Conservation (phyloP, 2,888 invertebrate species). For the Yponomeuta evonymella region DNA sequence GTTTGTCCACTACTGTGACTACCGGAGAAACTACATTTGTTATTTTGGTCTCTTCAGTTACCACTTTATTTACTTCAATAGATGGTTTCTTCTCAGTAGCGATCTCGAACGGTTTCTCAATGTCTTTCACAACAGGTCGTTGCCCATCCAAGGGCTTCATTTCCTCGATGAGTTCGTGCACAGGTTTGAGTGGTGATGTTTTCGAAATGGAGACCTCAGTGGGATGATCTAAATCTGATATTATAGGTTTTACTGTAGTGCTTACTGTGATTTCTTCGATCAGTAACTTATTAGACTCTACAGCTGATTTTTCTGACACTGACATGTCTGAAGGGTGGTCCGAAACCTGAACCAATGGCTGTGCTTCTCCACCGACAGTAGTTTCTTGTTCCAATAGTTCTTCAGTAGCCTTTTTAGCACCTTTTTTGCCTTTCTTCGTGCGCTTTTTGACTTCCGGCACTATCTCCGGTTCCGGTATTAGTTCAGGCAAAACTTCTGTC, state of each 20-base stretch:
- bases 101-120: not conserved
- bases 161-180: not conserved
- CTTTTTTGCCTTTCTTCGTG: not conserved
- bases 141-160: not conserved
- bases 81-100: not conserved
- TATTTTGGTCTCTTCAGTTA: not conserved
- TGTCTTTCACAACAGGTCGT: not conserved
- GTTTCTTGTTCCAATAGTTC: conserved; percentile 20
- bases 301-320: not conserved
- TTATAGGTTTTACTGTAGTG: not conserved
- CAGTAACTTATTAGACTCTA: not conserved
- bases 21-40: not conserved
- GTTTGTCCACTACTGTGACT: not conserved
- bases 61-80: not conserved
- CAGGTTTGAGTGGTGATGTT: not conserved
- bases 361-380: not conserved
- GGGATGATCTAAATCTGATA: not conserved
- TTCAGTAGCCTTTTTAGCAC: conserved; percentile 7
- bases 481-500: conserved; percentile 8
- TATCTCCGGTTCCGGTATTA: conserved; percentile 12
- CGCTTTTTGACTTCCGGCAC: not conserved
- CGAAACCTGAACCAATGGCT: not conserved
- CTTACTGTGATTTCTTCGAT: not conserved
- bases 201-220: not conserved
- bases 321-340: not conserved